Evolutionary conservation across 2,888 invertebrate genomes (phyloP).

Genomic region (Kryphioiulus occultus): DNA sequence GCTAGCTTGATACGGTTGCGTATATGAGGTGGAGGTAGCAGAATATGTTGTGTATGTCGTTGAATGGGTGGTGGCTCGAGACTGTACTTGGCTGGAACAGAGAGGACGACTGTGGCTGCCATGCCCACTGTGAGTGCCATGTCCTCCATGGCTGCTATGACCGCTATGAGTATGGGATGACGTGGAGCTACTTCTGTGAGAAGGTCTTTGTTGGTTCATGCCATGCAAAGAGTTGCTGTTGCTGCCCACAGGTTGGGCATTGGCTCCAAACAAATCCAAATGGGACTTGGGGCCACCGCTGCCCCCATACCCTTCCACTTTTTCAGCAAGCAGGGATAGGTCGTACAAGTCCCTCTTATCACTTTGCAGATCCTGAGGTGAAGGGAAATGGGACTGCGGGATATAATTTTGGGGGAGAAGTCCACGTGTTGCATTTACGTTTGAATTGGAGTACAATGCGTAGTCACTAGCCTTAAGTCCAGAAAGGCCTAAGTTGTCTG

Average conservation of each 20-base stretch:
- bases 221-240: slow-evolving; percentile 35
- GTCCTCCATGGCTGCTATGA: slow-evolving; percentile 27
- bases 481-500: slow-evolving; percentile 46
- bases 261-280: slow-evolving; percentile 45
- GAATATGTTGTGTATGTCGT: slow-evolving; percentile 49
- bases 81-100: slow-evolving; percentile 49
- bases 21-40: slow-evolving; percentile 50
- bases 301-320: slow-evolving; percentile 45
- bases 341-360: slow-evolving; percentile 53
- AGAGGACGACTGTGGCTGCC: slow-evolving; percentile 34
- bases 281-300: slow-evolving; percentile 37
- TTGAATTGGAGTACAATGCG: slow-evolving; percentile 50
- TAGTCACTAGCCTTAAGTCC: slow-evolving; percentile 52
- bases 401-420: slow-evolving; percentile 52
- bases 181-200: slow-evolving; percentile 43
- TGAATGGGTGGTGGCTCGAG: slow-evolving; percentile 43
- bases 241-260: not conserved
- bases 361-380: slow-evolving; percentile 50
- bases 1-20: slow-evolving; percentile 53
- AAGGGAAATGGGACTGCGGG: slow-evolving; percentile 50
- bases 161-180: slow-evolving; percentile 20
- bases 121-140: slow-evolving; percentile 26
- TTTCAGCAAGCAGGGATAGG: slow-evolving; percentile 46
- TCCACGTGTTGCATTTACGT: slow-evolving; percentile 49
- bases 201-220: slow-evolving; percentile 35